phyloP scores from a whole-genome alignment of 2,888 invertebrate genomes.

The Diarsia brunnea region DNA sequence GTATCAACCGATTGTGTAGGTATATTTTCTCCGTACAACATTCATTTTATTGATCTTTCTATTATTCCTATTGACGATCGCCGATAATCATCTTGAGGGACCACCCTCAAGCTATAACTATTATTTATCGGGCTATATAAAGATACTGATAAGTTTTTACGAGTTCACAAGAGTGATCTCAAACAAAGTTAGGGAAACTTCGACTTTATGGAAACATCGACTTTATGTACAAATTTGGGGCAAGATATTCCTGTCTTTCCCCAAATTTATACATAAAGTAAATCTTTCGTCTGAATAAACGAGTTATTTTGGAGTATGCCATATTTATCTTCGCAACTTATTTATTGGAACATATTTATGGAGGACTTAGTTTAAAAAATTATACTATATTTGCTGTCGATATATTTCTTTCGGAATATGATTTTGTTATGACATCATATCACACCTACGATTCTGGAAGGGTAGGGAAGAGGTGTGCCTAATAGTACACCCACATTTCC shows the following conservation, averaged over 20 bases:
- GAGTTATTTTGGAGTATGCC: neutral
- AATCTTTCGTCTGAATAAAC: slow-evolving; percentile 3
- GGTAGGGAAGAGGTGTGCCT: too few species aligned
- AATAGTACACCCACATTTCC: too few species aligned
- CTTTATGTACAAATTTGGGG: slow-evolving; percentile 33
- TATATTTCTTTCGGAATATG: neutral
- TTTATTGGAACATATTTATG: neutral
- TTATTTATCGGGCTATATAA: slow-evolving; percentile 25
- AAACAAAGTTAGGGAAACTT: slow-evolving; percentile 37
- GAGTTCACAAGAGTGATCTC: slow-evolving; percentile 34
- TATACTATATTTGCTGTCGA: neutral
- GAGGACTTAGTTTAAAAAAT: neutral
- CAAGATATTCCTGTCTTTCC: too few species aligned
- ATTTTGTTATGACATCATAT: too few species aligned
- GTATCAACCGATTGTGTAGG: too few species aligned
- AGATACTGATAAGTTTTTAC: slow-evolving; percentile 45
- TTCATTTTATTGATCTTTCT: neutral
- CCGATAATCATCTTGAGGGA: slow-evolving; percentile 3
- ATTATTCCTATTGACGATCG: neutral
- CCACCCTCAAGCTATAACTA: neutral
- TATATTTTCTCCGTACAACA: too few species aligned
- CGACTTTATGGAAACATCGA: slow-evolving; percentile 32
- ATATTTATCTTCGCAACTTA: slow-evolving; percentile 1
- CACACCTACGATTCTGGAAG: too few species aligned
- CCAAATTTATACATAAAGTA: too few species aligned